Evolutionary conservation across 1,140 invertebrate species (phyloP).

Genomic region (Eueides isabella): DNA sequence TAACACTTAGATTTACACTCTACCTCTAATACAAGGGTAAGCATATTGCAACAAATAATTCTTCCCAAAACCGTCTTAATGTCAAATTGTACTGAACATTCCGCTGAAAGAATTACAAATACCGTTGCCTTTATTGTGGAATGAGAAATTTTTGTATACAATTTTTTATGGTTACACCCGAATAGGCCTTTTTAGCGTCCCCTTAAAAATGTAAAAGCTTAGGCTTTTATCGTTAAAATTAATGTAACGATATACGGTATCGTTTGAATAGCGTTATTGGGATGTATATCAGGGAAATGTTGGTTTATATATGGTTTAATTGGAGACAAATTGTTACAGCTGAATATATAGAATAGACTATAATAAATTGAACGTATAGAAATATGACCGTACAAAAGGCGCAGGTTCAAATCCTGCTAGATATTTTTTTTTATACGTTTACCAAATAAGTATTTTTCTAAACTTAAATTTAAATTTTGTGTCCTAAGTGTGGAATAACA

Average conservation of each 20-base stretch:
- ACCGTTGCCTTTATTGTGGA: conserved; percentile 58
- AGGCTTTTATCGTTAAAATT: conserved; percentile 72
- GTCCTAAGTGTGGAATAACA: no score
- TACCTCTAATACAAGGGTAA: background rate
- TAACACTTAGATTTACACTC: background rate
- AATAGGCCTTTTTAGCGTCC: conserved; percentile 62
- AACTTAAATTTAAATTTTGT: no score
- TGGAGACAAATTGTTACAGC: background rate
- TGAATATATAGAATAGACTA: background rate
- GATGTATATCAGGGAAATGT: background rate
- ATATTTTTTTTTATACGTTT: no score
- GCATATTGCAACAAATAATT: conserved; percentile 59
- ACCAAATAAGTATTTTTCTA: no score
- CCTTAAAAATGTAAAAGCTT: conserved; percentile 61
- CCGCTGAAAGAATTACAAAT: conserved; percentile 65
- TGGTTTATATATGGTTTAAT: background rate
- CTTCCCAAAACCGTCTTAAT: conserved; percentile 54
- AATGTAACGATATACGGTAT: conserved; percentile 67
- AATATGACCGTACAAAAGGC: no score
- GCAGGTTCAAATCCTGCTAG: no score
- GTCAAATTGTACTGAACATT: conserved; percentile 67
- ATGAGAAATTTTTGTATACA: conserved; percentile 66
- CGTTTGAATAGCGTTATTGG: conserved; percentile 33
- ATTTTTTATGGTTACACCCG: conserved; percentile 66
- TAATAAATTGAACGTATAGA: no score